Conservation (phyloP, 2,888 invertebrate species). For the Carcina quercana region DNA sequence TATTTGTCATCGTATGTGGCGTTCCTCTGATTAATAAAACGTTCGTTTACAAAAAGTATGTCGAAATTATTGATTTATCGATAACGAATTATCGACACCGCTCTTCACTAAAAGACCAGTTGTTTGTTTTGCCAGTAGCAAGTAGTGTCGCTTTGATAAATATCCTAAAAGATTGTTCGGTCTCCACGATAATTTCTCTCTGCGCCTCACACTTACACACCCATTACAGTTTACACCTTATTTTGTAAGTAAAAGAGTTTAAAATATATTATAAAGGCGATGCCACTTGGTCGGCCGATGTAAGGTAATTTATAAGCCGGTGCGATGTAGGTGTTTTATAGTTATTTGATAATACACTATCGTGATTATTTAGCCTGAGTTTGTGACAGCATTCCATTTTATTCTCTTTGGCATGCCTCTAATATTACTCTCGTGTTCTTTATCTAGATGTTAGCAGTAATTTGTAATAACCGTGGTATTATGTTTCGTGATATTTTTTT, state of each 20-base stretch:
- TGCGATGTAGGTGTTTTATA: constrained; percentile 65
- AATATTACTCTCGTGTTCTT: constrained; percentile 41
- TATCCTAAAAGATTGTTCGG: constrained; percentile 70
- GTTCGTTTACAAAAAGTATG: no score
- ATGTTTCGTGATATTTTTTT: constrained; percentile 23
- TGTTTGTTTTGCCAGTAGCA: constrained; percentile 71
- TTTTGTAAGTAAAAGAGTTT: constrained; percentile 17
- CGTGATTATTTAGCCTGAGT: constrained; percentile 66
- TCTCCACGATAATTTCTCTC: constrained; percentile 65
- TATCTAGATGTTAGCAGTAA: constrained; percentile 39
- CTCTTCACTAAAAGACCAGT: constrained; percentile 57
- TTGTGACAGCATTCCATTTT: constrained; percentile 55
- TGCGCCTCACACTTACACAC: constrained; percentile 41
- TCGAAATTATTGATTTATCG: no score
- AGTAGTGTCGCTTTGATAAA: constrained; percentile 71
- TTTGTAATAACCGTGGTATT: constrained; percentile 37
- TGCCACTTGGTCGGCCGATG: constrained; percentile 23
- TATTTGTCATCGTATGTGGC: no score
- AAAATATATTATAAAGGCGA: constrained; percentile 15
- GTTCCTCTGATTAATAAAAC: no score
- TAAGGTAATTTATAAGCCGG: constrained; percentile 61
- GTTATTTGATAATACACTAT: constrained; percentile 70
- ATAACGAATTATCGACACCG: constrained; percentile 26
- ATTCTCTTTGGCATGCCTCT: constrained; percentile 42
- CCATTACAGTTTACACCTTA: constrained; percentile 28